phyloP scores from a whole-genome alignment of 2,888 invertebrate species.

The Orchesellides sinensis region DNA sequence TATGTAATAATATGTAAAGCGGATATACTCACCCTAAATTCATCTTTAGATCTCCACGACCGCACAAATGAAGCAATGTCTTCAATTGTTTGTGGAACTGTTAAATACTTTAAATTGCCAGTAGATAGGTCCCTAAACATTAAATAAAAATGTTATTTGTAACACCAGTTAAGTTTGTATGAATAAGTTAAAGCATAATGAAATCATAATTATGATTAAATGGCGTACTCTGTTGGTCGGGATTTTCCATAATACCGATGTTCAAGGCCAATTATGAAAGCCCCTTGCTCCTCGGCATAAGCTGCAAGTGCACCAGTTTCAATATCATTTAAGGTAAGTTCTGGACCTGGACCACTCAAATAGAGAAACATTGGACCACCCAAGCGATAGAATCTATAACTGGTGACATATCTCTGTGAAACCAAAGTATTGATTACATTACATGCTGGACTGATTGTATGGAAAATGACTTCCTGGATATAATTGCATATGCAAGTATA shows the following conservation, averaged over 20 bases:
- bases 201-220: too few species aligned
- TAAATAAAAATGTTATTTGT: neutral
- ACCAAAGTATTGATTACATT: neutral
- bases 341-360: conserved; percentile 49
- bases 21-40: conserved; percentile 42
- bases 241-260: conserved; percentile 60
- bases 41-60: conserved; percentile 43
- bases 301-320: conserved; percentile 49
- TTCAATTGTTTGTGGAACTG: conserved; percentile 55
- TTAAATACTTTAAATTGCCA: conserved; percentile 36
- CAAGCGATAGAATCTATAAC: conserved; percentile 38
- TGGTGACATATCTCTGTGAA: conserved; percentile 59
- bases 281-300: conserved; percentile 59
- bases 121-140: conserved; percentile 49
- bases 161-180: too few species aligned
- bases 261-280: conserved; percentile 52
- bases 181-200: neutral
- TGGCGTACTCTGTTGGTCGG: conserved; percentile 48
- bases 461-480: too few species aligned
- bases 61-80: conserved; percentile 52
- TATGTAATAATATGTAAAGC: neutral
- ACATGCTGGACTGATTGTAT: too few species aligned
- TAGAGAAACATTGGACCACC: conserved; percentile 58
- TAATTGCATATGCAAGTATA: too few species aligned
- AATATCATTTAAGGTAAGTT: conserved; percentile 24